Evolutionary conservation across 2,888 invertebrate species (phyloP), one percentile per base, ranked within the genome.

Genomic region (Amphiduros pacificus): DNA sequence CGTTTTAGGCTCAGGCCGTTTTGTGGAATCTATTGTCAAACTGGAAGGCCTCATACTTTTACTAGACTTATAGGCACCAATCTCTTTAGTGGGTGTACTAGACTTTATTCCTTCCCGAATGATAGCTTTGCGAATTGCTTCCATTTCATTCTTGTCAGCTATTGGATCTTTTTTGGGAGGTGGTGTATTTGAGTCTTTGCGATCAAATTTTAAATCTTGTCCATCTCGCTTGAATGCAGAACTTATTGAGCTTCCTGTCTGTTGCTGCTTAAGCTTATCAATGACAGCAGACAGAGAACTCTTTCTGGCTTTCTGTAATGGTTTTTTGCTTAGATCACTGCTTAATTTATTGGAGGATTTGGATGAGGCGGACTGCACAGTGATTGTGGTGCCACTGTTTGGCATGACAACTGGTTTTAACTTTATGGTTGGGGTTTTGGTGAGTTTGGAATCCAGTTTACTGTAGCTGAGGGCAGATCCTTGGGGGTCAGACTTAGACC

Each of bases 401-500:
- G 90, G 89, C 74, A 88, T 88, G 0, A 89, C 86, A 0, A 92
- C 91, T 40, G 90, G 92, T 67, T 80, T 79, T 28, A 77, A 66
- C 60, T 77, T 76, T 28, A 79, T 74, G 20, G 77, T 77, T 29
- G 77, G 73, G 50, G 77, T 75, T 63, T 75, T 73, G 24, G 67
- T 72, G 51, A 74, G 66, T 60, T 77, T 77, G 5, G 75, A 72
- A 63, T 77, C 76, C 62, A 74, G 75, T 40, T 67, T 69, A 24
- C 49, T 48, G 26, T n/a, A 11, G 17, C 49, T 28, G 22, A 26
- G 17, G 20, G 20, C 31, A n/a, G n/a, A n/a, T 29, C 28, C 58
- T 24, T 53, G 55, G 14, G 60, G 48, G 32, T 64, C 64, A 2
- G 61, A 64, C 36, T 63, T 65, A 2, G 60, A 51, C 22, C 62